Base-by-base conservation (phyloP, 2,888 invertebrate genomes). In the Helobdella robusta region DNA sequence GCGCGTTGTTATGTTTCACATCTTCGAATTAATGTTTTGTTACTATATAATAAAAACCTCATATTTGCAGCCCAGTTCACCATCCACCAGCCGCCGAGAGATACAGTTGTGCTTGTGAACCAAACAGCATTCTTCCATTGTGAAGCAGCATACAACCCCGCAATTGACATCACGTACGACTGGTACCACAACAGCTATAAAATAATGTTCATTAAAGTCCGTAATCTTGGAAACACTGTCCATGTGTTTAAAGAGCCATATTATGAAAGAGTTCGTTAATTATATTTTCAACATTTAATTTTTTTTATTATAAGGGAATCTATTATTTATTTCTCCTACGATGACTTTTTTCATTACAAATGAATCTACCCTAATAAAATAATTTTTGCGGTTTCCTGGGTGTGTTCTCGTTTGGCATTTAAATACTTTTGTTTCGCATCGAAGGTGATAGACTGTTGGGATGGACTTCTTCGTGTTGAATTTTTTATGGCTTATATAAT, bases 141-240 rank as follows among this genome's bases (percentile, higher is more conserved):
- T 66, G 70, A 73, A 23, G 76, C 74, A 1, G 72, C 75, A 4
- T 72, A 71, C 66, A 70, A 72, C 32, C 70, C 69, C 0, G 44
- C 65, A 2, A 65, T 73, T 1, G 76, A 77, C 66, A 67, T 72
- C 50, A 69, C 74, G 18, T 76, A 75, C 66, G 65, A 69, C 18
- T 77, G 77, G 77, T 72, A 66, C 40, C 74, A 76, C 66, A 76
- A 77, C 65, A 72, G 69, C 8, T 63, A 71, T 40, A 65, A 68
- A 28, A 71, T 76, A 15, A 63, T 74, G 46, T 66, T 73, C 65
- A 63, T 69, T 50, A 67, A 60, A 25, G 59, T 71, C 59, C 59
- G 62, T 25, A 67, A 66, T 50, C 59, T 66, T 5, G 68, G 68
- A 4, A 66, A 70, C 59, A 56, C 40, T 28, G 68, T 68, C 35